Evolutionary conservation across 2,113 vertebrate species (phyloP).

Genomic region (Polyodon spathula): DNA sequence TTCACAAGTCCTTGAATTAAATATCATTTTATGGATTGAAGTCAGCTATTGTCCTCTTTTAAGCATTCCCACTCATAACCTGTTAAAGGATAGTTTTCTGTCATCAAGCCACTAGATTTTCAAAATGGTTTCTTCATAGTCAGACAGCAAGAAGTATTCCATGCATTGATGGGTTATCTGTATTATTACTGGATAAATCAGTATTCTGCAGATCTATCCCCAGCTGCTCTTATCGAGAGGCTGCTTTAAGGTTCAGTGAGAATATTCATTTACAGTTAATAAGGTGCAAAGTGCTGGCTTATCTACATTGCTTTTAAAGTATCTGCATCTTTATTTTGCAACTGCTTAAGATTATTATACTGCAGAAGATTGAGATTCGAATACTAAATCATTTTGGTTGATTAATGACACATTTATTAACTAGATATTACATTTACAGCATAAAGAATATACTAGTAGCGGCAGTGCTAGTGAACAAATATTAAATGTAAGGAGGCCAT

Average conservation of each 20-base stretch:
- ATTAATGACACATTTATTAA: background rate
- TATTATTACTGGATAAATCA: background rate
- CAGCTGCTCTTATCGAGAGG: slow-evolving; percentile 2
- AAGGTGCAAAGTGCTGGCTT: slow-evolving; percentile 8
- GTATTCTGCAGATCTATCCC: background rate
- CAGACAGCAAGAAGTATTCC: background rate
- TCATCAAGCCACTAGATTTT: background rate
- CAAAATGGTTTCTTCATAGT: background rate
- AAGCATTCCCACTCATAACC: no score
- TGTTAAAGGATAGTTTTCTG: no score
- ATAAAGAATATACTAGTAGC: background rate
- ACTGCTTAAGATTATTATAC: background rate
- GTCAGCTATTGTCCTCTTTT: no score
- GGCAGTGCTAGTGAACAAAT: background rate
- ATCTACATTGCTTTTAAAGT: slow-evolving; percentile 3
- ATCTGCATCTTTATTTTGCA: background rate
- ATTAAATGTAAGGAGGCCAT: no score
- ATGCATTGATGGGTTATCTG: background rate
- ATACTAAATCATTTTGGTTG: background rate
- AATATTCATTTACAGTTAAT: slow-evolving; percentile 14
- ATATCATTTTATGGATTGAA: no score
- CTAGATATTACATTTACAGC: background rate
- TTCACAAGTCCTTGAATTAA: no score
- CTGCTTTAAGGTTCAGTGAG: slow-evolving; percentile 7
- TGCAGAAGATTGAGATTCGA: background rate